Conservation (phyloP, 2,113 vertebrate species). For the Cyprinodon variegatus region DNA sequence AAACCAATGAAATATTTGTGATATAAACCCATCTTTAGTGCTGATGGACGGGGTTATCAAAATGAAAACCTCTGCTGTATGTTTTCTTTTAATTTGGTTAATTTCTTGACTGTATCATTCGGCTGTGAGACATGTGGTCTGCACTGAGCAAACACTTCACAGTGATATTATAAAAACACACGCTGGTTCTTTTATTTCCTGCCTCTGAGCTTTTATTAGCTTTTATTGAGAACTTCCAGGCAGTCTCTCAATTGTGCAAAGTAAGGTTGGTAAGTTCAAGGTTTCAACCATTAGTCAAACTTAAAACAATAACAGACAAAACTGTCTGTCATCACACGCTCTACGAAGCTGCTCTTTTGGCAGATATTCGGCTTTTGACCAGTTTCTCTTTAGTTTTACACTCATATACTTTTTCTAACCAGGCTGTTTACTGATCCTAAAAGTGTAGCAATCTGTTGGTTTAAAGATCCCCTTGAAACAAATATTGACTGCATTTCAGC, state of each 20-base stretch:
- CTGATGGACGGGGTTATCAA: background rate
- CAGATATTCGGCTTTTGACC: background rate
- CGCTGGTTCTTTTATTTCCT: background rate
- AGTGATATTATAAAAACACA: background rate
- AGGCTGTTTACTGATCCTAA: background rate
- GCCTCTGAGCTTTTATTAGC: background rate
- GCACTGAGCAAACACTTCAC: background rate
- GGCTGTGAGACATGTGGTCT: background rate
- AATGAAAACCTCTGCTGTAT: background rate
- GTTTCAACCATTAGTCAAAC: background rate
- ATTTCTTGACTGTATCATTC: background rate
- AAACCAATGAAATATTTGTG: background rate
- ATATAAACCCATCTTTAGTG: background rate
- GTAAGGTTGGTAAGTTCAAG: background rate
- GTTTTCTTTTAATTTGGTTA: background rate
- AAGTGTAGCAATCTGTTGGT: too few species aligned
- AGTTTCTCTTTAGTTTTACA: background rate
- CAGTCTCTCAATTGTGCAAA: background rate
- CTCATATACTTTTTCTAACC: background rate
- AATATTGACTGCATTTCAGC: background rate
- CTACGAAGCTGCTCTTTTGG: background rate
- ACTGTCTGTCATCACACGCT: background rate
- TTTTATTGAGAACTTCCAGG: background rate
- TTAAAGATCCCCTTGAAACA: background rate
- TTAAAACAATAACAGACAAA: background rate